Evolutionary conservation across 2,888 invertebrate genomes (phyloP), one percentile per base, ranked within the genome.

Genomic region (Operophtera brumata): DNA sequence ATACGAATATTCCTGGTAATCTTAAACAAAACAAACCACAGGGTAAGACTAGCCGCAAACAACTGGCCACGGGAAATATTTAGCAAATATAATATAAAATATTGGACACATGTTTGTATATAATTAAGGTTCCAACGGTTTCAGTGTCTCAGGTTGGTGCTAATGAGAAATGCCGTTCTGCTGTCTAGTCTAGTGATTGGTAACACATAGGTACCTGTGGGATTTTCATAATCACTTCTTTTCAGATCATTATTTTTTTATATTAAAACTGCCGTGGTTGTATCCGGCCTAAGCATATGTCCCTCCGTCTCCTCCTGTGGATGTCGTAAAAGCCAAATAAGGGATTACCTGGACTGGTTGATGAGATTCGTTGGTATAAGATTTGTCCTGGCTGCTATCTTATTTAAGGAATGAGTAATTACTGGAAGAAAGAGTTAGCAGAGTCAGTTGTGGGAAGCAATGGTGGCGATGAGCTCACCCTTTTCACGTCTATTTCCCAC

Each of bases 11-110:
- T 48, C 41, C 9, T 48, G 13, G 41, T 41, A 48, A 41, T 41
- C 20, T 28, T 28, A 26, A 34, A 28, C 47, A 50, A 61, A 62
- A 32, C 40, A 56, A 59, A 59, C 64, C 62, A 46, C 40, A 44
- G 45, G 40, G 50, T 44, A 40, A 49, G 52, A 37, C 55, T 45
- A 28, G 8, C 43, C 11, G 54, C 54, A 61, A 62, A 61, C 65
- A 61, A 59, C 60, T 61, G 54, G 25, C 41, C 37, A 53, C 39
- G 36, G n/a, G 6, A 57, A 65, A 65, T 61, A 65, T 59, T 62
- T 61, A 62, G 44, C 51, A 43, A 43, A 37, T 40, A 20, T 51
- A 20, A 20, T 20, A 41, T 49, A 47, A 46, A 48, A 54, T 50
- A 43, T 25, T 45, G 42, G 54, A 51, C 45, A 32, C 20, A 32